phyloP scores from a whole-genome alignment of 2,888 invertebrate species.

The Diarsia mendica region DNA sequence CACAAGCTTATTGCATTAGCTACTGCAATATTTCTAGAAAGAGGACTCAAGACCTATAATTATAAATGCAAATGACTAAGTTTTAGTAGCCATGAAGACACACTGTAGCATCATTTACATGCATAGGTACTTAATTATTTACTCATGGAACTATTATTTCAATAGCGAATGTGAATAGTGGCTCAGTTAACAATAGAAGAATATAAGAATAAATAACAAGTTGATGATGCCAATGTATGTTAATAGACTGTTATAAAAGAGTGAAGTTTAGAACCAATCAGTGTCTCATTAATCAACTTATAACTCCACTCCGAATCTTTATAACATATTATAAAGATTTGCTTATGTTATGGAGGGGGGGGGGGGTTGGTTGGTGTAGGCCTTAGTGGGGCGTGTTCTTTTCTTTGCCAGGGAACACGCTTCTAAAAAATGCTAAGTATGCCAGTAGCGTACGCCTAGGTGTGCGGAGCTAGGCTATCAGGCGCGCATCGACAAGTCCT shows the following conservation, averaged over 20 bases:
- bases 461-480: too few relatives aligned
- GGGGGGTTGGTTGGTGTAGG: too few relatives aligned
- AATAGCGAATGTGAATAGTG: neutral
- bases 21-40: neutral
- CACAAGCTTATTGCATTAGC: neutral
- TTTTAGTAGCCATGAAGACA: neutral
- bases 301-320: too few relatives aligned
- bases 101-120: conserved; percentile 15
- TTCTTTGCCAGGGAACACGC: too few relatives aligned
- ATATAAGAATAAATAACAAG: conserved; percentile 7
- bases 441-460: too few relatives aligned
- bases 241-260: conserved; percentile 22
- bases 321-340: neutral
- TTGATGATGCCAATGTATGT: conserved; percentile 17
- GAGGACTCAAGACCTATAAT: neutral
- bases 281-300: too few relatives aligned
- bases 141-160: neutral
- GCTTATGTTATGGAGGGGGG: too few relatives aligned
- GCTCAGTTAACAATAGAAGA: conserved; percentile 2
- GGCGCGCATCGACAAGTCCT: too few relatives aligned
- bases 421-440: too few relatives aligned
- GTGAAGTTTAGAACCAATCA: conserved; percentile 1
- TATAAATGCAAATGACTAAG: neutral
- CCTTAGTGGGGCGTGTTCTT: too few relatives aligned
- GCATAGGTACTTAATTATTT: conserved; percentile 18